Conservation (phyloP, 2,797 vertebrate species). For the Arnoldichthys spilopterus region DNA sequence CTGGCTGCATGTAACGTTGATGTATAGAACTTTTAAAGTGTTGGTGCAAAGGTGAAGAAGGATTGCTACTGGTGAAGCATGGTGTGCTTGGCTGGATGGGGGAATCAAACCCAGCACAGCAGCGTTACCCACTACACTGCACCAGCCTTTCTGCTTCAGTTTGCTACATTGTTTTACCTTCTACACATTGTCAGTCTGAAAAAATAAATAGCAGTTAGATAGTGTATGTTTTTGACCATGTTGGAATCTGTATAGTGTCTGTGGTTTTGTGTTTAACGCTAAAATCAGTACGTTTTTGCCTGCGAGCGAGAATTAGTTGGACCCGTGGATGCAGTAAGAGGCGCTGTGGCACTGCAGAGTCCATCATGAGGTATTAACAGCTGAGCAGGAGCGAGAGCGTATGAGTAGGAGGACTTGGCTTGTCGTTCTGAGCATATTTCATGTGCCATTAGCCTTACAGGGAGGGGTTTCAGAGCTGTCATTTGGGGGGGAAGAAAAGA, state of each 20-base stretch:
- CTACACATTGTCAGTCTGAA: not conserved
- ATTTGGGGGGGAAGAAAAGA: not conserved
- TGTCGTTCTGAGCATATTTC: conserved; percentile 38
- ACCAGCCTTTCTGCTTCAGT: too few relatives aligned
- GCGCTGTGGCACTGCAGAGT: conserved; percentile 58
- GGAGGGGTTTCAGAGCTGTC: conserved; percentile 6
- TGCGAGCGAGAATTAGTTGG: conserved; percentile 20
- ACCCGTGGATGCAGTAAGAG: conserved; percentile 48
- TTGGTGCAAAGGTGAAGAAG: too few relatives aligned
- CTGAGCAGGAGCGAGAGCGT: conserved; percentile 76
- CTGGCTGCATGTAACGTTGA: too few relatives aligned
- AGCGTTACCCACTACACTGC: too few relatives aligned
- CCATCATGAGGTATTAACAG: conserved; percentile 53
- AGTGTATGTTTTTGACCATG: not conserved
- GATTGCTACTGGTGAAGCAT: too few relatives aligned
- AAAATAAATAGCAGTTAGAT: too few relatives aligned
- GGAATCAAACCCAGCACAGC: too few relatives aligned
- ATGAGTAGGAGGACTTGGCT: conserved; percentile 59
- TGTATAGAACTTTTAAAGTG: too few relatives aligned
- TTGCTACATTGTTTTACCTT: not conserved
- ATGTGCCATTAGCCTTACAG: conserved; percentile 44
- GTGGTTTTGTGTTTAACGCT: not conserved
- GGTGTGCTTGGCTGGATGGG: too few relatives aligned
- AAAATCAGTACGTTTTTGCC: not conserved
- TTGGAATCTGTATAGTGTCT: not conserved